Evolutionary conservation across 2,113 vertebrate genomes (phyloP).

Genomic region (Thamnophis sirtalis): DNA sequence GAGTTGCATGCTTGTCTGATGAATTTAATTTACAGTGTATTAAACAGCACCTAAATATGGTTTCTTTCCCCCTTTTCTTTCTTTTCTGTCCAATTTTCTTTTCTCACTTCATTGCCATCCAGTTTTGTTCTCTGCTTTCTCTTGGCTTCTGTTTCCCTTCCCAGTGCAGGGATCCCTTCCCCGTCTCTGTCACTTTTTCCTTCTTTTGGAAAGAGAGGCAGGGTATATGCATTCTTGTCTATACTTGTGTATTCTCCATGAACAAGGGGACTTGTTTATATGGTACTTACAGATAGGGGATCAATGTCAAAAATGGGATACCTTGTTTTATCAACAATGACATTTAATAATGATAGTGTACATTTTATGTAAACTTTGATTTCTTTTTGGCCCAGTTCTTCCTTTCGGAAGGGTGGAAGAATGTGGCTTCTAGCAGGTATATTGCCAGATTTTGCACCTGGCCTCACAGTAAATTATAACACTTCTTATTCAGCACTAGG

Average conservation of each 20-base stretch:
- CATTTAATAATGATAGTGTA: neutral
- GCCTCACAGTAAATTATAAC: neutral
- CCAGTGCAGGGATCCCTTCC: neutral
- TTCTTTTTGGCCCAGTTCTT: neutral
- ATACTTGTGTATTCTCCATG: neutral
- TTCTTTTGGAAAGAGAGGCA: neutral
- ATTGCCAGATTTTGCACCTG: neutral
- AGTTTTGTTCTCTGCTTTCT: neutral
- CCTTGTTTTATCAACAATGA: neutral
- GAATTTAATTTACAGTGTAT: neutral
- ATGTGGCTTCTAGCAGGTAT: neutral
- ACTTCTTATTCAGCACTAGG: neutral
- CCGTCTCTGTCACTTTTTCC: neutral
- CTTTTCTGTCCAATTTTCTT: neutral
- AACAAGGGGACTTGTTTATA: neutral
- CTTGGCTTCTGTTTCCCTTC: neutral
- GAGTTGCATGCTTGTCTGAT: neutral
- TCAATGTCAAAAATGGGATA: neutral
- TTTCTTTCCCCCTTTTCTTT: neutral
- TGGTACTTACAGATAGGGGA: neutral
- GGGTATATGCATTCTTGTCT: neutral
- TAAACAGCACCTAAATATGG: neutral
- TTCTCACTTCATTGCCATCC: neutral
- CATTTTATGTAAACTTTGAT: neutral
- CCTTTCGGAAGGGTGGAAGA: neutral